Percentiles rank a stretch among this genome's conserved stretches.
Conservation (phyloP, 2,888 invertebrate species). For the Clivina fossor region DNA sequence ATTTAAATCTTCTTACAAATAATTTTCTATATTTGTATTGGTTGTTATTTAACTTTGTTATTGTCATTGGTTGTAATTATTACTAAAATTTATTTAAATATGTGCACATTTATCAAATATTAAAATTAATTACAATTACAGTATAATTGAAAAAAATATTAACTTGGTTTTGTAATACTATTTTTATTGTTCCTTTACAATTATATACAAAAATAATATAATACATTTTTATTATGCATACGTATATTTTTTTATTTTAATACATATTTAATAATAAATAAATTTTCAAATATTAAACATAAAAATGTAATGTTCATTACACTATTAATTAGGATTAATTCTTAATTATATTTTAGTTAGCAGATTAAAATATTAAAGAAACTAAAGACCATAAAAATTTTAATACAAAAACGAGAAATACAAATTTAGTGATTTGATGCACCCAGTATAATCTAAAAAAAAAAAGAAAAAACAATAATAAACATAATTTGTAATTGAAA, state of each 20-base stretch:
- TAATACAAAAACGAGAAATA: conserved; percentile 31
- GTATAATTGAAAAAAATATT: background rate
- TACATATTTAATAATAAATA: conserved; percentile 4
- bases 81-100: no score
- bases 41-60: no score
- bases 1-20: no score
- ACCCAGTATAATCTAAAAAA: conserved; percentile 39
- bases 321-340: no score
- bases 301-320: conserved; percentile 8
- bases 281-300: background rate
- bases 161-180: background rate
- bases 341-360: conserved; percentile 2
- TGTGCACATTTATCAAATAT: background rate
- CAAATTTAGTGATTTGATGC: conserved; percentile 36
- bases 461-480: conserved; percentile 5
- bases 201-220: conserved; percentile 16
- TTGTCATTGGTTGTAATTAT: no score
- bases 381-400: conserved; percentile 34
- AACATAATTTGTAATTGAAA: background rate
- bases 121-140: background rate
- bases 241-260: background rate
- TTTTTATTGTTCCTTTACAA: background rate
- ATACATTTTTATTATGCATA: conserved; percentile 9
- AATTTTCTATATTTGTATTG: no score
- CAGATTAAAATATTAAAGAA: conserved; percentile 13